These are phyloP conservation scores for Malurus splendens DNA, from an alignment of 2,797 vertebrate genomes.

Conservation along the genomic window DNA sequence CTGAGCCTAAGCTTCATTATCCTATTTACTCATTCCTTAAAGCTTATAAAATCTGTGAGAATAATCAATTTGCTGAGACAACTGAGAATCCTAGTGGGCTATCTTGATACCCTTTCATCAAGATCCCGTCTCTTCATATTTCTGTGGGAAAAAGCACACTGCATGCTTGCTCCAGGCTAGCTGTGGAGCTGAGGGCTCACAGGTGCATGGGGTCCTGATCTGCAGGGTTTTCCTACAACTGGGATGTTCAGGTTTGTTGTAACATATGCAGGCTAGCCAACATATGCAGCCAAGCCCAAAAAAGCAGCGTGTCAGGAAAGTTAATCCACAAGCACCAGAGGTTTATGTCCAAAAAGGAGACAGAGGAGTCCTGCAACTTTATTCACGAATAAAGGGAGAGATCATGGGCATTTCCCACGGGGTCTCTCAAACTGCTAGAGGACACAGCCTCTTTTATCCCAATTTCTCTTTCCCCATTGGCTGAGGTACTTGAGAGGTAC, in stretches of 20 bases:
- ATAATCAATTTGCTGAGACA: not conserved
- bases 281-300: not conserved
- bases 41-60: not conserved
- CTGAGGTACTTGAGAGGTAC: too few relatives aligned
- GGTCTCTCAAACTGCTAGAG: too few relatives aligned
- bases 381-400: too few relatives aligned
- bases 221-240: not conserved
- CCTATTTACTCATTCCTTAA: not conserved
- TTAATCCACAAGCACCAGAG: too few relatives aligned
- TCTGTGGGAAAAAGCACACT: not conserved
- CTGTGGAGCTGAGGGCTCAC: not conserved
- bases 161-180: not conserved
- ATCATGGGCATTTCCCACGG: too few relatives aligned
- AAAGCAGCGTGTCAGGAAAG: not conserved
- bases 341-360: too few relatives aligned
- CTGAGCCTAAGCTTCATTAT: not conserved
- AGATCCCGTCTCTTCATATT: not conserved
- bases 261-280: constrained; percentile 1
- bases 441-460: too few relatives aligned
- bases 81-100: not conserved
- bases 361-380: too few relatives aligned
- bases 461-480: too few relatives aligned
- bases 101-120: not conserved
- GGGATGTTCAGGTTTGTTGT: not conserved
- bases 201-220: not conserved